These are phyloP conservation scores for Coracopsis vasa DNA, from an alignment of 2,113 vertebrate genomes.

Conservation along the genomic window DNA sequence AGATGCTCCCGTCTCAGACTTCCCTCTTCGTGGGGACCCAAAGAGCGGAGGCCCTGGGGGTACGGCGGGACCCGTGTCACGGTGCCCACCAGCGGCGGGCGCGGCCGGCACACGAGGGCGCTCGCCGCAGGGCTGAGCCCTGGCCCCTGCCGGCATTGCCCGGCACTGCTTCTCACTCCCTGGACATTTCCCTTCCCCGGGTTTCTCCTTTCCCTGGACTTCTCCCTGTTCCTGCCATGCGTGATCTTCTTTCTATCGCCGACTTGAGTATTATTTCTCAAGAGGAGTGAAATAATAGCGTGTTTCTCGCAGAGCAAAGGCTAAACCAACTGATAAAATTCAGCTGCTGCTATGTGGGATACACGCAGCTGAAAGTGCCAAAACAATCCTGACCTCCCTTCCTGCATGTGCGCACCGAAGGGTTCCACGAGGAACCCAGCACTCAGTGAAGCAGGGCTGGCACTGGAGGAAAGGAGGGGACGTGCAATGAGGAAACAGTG, in stretches of 20 bases:
- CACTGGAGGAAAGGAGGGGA: neutral
- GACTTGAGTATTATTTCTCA: constrained; percentile 34
- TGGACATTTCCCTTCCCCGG: neutral
- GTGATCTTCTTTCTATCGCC: neutral
- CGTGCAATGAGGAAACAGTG: neutral
- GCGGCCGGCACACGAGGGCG: constrained; percentile 10
- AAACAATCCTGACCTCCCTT: constrained; percentile 50
- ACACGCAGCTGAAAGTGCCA: constrained; percentile 18
- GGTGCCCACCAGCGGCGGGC: neutral
- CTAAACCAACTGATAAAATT: constrained; percentile 67
- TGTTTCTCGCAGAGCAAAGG: constrained; percentile 63
- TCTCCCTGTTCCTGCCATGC: neutral
- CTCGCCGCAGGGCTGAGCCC: neutral
- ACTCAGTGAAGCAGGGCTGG: neutral
- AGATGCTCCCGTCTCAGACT: rapidly evolving
- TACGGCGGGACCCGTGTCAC: neutral
- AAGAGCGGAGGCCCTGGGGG: rapidly evolving
- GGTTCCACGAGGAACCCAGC: neutral
- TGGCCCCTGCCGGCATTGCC: neutral
- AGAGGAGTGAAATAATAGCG: constrained; percentile 48
- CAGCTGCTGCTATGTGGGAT: constrained; percentile 11
- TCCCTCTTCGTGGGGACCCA: rapidly evolving
- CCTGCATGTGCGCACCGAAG: neutral
- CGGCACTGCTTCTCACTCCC: neutral
- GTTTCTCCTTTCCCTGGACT: neutral